Conservation (phyloP, 2,888 invertebrate genomes). For the Steromphala cineraria region DNA sequence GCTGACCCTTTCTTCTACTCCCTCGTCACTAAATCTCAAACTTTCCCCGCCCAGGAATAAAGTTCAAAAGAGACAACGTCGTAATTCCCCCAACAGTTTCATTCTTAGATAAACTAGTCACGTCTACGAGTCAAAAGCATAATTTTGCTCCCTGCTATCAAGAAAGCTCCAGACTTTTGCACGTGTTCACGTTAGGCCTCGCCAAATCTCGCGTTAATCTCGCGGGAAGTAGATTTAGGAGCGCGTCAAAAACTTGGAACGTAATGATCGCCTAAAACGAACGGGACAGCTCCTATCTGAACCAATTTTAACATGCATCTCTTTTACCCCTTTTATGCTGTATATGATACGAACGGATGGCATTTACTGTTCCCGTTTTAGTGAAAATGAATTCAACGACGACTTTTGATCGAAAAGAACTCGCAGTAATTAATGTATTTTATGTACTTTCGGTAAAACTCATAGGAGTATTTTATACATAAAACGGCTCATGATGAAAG, state of each 20-base stretch:
- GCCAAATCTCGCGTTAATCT: conserved; percentile 5
- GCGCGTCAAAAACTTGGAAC: background rate
- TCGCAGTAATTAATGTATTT: too few relatives aligned
- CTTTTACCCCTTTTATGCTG: too few relatives aligned
- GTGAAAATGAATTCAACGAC: too few relatives aligned
- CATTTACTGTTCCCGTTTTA: too few relatives aligned
- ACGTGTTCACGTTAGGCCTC: conserved; percentile 2
- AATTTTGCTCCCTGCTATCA: conserved; percentile 1
- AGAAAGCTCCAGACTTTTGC: background rate
- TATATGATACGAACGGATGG: too few relatives aligned
- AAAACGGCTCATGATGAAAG: too few relatives aligned
- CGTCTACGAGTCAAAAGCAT: background rate
- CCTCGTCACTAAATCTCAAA: background rate
- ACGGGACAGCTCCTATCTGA: too few relatives aligned
- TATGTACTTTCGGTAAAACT: too few relatives aligned
- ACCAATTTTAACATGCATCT: too few relatives aligned
- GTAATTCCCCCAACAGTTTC: background rate
- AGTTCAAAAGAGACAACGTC: background rate
- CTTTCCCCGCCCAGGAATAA: conserved; percentile 4
- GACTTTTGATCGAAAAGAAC: too few relatives aligned
- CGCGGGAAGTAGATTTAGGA: background rate
- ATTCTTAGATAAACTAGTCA: background rate
- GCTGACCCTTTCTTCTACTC: background rate
- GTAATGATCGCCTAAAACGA: too few relatives aligned
- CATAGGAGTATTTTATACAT: too few relatives aligned